Percentiles rank a stretch among this genome's conserved stretches.
Evolutionary conservation across 2,797 vertebrate genomes (phyloP).

Genomic region (Syncerus caffer): DNA sequence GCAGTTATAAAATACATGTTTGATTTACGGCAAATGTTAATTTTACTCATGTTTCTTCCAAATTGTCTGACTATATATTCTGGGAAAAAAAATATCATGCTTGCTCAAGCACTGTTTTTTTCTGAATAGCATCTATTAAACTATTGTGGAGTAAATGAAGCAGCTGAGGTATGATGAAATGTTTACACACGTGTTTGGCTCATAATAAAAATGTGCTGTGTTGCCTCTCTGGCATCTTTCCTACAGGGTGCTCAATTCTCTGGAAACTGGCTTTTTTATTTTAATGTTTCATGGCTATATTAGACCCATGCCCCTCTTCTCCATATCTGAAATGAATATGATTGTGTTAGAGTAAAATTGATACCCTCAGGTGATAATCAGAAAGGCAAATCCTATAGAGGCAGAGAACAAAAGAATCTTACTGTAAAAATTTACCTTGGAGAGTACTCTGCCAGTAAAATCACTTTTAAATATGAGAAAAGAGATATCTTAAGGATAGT

Average conservation of each 20-base stretch:
- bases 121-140: slow-evolving; percentile 75
- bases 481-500: neutral
- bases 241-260: slow-evolving; percentile 30
- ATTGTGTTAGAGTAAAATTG: neutral
- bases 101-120: slow-evolving; percentile 60
- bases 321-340: neutral
- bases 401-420: neutral
- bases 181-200: slow-evolving; percentile 75
- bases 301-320: neutral
- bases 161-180: slow-evolving; percentile 76
- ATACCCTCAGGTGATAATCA: neutral
- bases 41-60: slow-evolving; percentile 74
- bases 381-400: neutral
- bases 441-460: neutral
- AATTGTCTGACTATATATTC: slow-evolving; percentile 64
- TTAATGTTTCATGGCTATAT: slow-evolving; percentile 7
- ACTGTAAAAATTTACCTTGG: neutral
- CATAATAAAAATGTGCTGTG: slow-evolving; percentile 63
- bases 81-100: slow-evolving; percentile 72
- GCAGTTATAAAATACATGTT: slow-evolving; percentile 65
- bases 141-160: slow-evolving; percentile 77
- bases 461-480: neutral
- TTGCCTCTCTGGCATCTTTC: slow-evolving; percentile 26
- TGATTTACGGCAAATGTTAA: slow-evolving; percentile 81
- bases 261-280: slow-evolving; percentile 16